These are phyloP conservation scores for Cheilosia urbana DNA, from an alignment of 2,888 invertebrate genomes.

Conservation along the genomic window DNA sequence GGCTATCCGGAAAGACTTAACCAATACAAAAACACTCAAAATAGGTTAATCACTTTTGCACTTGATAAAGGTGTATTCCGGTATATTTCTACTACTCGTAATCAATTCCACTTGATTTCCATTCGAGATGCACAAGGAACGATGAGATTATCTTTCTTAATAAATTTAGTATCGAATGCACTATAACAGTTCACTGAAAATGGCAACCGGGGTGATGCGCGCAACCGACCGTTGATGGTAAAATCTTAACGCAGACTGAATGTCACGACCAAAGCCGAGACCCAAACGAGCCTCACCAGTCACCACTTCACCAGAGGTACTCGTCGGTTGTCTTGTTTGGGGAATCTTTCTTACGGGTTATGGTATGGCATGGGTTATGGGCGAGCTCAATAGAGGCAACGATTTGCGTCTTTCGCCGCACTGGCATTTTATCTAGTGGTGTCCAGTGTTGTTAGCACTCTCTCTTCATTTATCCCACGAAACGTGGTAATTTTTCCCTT, in stretches of 20 bases:
- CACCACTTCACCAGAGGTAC: too few species aligned
- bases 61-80: slow-evolving; percentile 14
- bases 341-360: slow-evolving; percentile 28
- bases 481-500: too few species aligned
- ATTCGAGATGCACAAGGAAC: slow-evolving; percentile 24
- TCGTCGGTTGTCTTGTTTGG: background rate
- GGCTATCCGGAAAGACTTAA: slow-evolving; percentile 18
- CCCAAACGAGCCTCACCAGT: slow-evolving; percentile 48
- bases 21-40: slow-evolving; percentile 44
- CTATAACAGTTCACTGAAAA: slow-evolving; percentile 32
- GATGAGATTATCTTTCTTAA: slow-evolving; percentile 27
- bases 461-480: too few species aligned
- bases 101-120: slow-evolving; percentile 68
- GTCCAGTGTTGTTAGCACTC: too few species aligned
- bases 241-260: slow-evolving; percentile 72
- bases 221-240: slow-evolving; percentile 67
- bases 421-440: slow-evolving; percentile 20
- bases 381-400: background rate
- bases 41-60: slow-evolving; percentile 72
- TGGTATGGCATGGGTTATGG: too few species aligned
- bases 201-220: slow-evolving; percentile 21
- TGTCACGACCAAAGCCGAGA: slow-evolving; percentile 71
- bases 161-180: slow-evolving; percentile 28
- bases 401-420: background rate
- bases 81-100: slow-evolving; percentile 39